These are phyloP conservation scores for Neuroterus valhalla DNA, from an alignment of 1,140 invertebrate species.

Conservation along the genomic window DNA sequence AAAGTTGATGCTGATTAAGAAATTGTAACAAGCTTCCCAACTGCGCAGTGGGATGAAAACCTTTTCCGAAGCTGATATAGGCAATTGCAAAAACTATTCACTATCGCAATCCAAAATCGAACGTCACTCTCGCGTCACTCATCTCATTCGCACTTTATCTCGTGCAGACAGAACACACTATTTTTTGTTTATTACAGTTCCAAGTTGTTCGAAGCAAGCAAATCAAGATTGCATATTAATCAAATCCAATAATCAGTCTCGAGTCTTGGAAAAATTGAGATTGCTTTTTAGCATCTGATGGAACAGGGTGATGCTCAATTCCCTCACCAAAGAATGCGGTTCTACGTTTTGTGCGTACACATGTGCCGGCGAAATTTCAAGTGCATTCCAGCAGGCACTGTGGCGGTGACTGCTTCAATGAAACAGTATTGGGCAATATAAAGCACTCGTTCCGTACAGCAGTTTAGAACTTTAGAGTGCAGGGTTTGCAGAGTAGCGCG, in stretches of 20 bases:
- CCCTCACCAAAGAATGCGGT: neutral
- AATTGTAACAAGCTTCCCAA: neutral
- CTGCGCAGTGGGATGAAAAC: neutral
- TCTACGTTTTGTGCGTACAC: neutral
- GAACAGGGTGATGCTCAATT: neutral
- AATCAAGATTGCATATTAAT: no score
- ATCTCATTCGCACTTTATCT: no score
- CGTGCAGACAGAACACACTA: no score
- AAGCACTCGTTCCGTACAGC: neutral
- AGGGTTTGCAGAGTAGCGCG: neutral
- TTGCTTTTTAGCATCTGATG: no score
- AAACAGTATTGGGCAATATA: slow-evolving; percentile 6
- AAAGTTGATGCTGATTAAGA: slow-evolving; percentile 1
- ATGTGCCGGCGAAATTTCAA: slow-evolving; percentile 1
- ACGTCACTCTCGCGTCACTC: no score
- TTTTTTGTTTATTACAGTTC: no score
- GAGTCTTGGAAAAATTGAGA: no score
- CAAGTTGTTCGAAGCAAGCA: no score
- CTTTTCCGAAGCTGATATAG: no score
- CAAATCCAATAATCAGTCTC: no score
- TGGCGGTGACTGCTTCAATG: neutral
- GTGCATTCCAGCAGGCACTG: slow-evolving; percentile 1
- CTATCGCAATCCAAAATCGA: no score
- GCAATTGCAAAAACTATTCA: no score
- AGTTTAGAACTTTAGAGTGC: slow-evolving; percentile 2